Conservation (phyloP, 2,888 invertebrate species). For the Blastobasis adustella region DNA sequence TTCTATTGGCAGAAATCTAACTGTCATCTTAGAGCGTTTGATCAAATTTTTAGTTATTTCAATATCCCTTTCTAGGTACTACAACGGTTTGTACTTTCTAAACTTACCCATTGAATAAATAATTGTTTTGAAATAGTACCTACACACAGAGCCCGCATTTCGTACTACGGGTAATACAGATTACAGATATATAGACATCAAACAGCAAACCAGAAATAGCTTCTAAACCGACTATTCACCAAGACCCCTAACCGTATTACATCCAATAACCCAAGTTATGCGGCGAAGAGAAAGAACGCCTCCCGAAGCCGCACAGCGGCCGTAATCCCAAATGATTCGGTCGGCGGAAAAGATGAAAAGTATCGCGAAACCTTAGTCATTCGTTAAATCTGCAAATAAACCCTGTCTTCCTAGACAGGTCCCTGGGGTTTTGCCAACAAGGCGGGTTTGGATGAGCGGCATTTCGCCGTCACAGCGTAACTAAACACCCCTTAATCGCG, state of each 20-base stretch:
- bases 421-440: slow-evolving; percentile 31
- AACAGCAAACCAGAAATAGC: background rate
- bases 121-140: too few species aligned
- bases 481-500: background rate
- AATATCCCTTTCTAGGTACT: too few species aligned
- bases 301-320: slow-evolving; percentile 8
- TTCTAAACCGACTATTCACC: background rate
- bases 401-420: slow-evolving; percentile 35
- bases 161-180: background rate
- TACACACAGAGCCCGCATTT: background rate
- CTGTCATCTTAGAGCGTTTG: too few species aligned
- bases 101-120: too few species aligned
- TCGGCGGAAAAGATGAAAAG: slow-evolving; percentile 32
- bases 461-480: slow-evolving; percentile 19
- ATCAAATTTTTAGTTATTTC: too few species aligned
- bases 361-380: slow-evolving; percentile 41
- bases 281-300: background rate
- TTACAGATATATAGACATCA: background rate
- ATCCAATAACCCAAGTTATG: too few species aligned
- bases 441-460: slow-evolving; percentile 10
- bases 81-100: too few species aligned
- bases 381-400: slow-evolving; percentile 46
- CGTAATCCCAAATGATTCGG: slow-evolving; percentile 35
- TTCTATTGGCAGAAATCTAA: too few species aligned
- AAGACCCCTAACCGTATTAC: too few species aligned